These are phyloP conservation scores for Lepus townsendii DNA, from an alignment of 2,797 vertebrate species.

Conservation along the genomic window DNA sequence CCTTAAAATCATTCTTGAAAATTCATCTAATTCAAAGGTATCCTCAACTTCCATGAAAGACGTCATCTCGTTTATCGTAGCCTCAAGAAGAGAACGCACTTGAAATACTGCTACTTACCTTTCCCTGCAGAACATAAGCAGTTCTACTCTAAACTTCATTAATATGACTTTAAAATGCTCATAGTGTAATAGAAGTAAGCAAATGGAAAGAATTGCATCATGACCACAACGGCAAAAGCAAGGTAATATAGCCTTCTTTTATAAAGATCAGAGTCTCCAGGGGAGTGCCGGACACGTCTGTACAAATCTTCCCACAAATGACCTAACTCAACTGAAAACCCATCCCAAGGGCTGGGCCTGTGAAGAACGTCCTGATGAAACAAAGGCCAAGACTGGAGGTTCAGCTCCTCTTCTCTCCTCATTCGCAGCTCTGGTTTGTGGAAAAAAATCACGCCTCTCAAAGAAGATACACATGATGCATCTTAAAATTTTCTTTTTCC, in stretches of 20 bases:
- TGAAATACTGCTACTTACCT: conserved; percentile 33
- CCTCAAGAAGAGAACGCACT: not conserved
- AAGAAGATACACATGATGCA: not conserved
- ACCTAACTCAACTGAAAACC: conserved; percentile 68
- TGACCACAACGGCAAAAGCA: conserved; percentile 66
- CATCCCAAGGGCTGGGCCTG: conserved; percentile 63
- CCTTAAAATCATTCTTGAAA: conserved; percentile 47
- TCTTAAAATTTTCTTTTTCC: conserved; percentile 3
- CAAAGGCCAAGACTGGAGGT: conserved; percentile 50
- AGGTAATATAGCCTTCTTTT: conserved; percentile 63
- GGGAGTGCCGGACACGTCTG: conserved; percentile 53
- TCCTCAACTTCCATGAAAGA: conserved; percentile 2
- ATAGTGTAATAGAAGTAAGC: conserved; percentile 72
- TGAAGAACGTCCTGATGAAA: conserved; percentile 66
- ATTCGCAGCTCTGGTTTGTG: not conserved
- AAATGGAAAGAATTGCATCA: conserved; percentile 72
- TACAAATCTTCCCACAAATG: conserved; percentile 74
- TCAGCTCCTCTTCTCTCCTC: not conserved
- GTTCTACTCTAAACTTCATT: conserved; percentile 77
- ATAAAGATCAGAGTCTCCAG: conserved; percentile 41
- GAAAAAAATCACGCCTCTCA: conserved; percentile 31
- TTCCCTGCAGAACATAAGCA: conserved; percentile 61
- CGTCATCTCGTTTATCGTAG: not conserved
- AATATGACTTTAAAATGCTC: conserved; percentile 65
- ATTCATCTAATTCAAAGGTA: conserved; percentile 38